These are phyloP conservation scores for Australoheros scitulus DNA, from an alignment of 2,113 vertebrate species.

Conservation along the genomic window DNA sequence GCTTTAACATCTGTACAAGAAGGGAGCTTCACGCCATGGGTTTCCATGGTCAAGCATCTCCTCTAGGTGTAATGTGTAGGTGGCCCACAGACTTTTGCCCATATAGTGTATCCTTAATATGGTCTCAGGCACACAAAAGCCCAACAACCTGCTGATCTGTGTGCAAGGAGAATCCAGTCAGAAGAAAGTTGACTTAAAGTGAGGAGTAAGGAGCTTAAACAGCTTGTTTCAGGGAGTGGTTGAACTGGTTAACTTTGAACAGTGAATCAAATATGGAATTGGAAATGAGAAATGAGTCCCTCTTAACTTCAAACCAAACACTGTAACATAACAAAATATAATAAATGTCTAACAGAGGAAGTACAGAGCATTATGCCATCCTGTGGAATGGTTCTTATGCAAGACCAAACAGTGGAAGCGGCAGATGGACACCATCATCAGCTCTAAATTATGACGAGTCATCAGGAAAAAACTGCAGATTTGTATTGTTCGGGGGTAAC, in stretches of 20 bases:
- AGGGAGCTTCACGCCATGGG: neutral
- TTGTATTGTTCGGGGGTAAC: neutral
- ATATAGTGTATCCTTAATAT: neutral
- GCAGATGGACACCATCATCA: neutral
- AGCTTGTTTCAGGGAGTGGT: neutral
- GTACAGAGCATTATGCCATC: neutral
- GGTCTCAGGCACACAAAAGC: neutral
- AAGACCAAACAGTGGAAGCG: neutral
- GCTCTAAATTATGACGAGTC: neutral
- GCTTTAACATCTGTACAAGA: neutral
- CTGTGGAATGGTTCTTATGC: neutral
- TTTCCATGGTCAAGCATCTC: too few relatives aligned
- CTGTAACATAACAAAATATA: neutral
- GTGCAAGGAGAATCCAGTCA: neutral
- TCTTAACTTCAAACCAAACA: neutral
- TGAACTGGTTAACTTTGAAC: neutral
- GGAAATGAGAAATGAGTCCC: neutral
- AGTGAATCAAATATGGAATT: neutral
- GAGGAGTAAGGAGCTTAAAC: neutral
- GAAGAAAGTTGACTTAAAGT: too few relatives aligned
- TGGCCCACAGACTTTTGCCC: neutral
- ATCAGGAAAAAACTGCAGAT: neutral
- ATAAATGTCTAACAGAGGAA: neutral
- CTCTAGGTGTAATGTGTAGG: neutral
- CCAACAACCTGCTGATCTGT: neutral